Evolutionary conservation across 2,797 vertebrate species (phyloP).

Genomic region (Falco novaeseelandiae): DNA sequence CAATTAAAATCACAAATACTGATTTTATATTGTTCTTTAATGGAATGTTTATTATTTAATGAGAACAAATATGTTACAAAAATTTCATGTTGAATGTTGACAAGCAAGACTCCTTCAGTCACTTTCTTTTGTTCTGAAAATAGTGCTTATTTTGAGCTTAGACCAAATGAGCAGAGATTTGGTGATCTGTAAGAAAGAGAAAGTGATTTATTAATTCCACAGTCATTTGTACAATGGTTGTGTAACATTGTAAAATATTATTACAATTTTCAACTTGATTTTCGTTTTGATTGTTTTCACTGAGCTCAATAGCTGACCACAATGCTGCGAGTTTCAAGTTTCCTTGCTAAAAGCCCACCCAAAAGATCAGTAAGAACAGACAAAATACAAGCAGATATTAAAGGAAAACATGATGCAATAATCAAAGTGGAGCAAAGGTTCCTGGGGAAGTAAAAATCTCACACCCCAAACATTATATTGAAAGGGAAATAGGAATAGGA

Average conservation of each 20-base stretch:
- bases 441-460: neutral
- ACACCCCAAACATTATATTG: neutral
- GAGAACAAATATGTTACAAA: slow-evolving; percentile 24
- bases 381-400: neutral
- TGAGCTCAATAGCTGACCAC: neutral
- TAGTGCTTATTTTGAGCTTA: neutral
- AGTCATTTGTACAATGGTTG: neutral
- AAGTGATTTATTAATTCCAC: slow-evolving; percentile 16
- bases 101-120: neutral
- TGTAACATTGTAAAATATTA: neutral
- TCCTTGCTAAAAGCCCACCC: neutral
- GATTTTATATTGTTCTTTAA: neutral
- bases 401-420: neutral
- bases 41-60: slow-evolving; percentile 26
- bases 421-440: neutral
- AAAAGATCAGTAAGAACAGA: neutral
- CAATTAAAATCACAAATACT: neutral
- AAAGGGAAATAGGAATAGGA: neutral
- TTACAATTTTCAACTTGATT: neutral
- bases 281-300: neutral
- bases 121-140: slow-evolving; percentile 7
- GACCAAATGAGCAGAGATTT: neutral
- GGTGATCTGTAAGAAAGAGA: slow-evolving; percentile 56
- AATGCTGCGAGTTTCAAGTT: neutral
- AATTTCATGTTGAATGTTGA: neutral